Percentiles rank a stretch among this genome's conserved stretches.
Evolutionary conservation across 2,888 invertebrate species (phyloP).

Genomic region (Sericinus montela): DNA sequence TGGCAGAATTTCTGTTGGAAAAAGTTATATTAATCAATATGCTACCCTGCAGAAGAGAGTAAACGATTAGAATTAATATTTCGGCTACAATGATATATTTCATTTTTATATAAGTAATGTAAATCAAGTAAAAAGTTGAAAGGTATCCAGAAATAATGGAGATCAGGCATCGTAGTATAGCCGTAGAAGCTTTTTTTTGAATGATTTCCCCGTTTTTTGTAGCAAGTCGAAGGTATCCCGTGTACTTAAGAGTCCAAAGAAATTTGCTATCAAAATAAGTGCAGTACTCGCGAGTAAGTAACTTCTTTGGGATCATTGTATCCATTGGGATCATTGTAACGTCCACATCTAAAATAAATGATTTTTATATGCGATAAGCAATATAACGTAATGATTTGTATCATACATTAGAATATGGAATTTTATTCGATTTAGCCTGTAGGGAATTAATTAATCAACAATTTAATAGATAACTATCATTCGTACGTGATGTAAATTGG

Average conservation of each 20-base stretch:
- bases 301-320: neutral
- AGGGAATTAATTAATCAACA: no score
- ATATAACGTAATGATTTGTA: no score
- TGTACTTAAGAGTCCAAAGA: constrained; percentile 8
- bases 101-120: constrained; percentile 27
- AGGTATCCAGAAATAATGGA: constrained; percentile 4
- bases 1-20: constrained; percentile 33
- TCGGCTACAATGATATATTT: constrained; percentile 39
- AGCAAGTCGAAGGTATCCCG: constrained; percentile 45
- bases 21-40: constrained; percentile 40
- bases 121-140: constrained; percentile 30
- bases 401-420: no score
- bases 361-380: no score
- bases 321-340: constrained; percentile 3
- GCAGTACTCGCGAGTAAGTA: constrained; percentile 4
- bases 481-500: no score
- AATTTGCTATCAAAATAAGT: constrained; percentile 9
- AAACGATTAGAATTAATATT: constrained; percentile 33
- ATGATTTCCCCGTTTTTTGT: constrained; percentile 32
- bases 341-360: no score
- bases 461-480: no score
- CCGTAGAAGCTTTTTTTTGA: constrained; percentile 29
- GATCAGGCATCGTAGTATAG: constrained; percentile 3
- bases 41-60: constrained; percentile 34
- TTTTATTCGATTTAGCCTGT: no score